Base-by-base conservation (phyloP, 1,140 invertebrate species). In the Drosophila nebulosa region DNA sequence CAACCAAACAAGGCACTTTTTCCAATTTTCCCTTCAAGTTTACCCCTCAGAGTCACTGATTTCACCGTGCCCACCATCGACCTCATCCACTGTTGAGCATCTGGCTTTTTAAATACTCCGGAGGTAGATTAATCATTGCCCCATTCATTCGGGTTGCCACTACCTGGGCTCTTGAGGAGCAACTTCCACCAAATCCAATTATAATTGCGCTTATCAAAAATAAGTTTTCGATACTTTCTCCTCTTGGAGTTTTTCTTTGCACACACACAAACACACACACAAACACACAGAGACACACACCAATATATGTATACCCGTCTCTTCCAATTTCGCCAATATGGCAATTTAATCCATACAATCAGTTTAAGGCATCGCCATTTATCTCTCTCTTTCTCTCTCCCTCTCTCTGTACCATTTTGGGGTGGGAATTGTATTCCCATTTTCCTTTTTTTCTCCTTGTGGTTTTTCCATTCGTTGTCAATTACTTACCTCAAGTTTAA, bases 181-280 rank as follows among this genome's bases (percentile, higher is more conserved):
- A 88, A 88, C 84, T 89, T 90, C 73, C 46, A 56, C 78, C 83
- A 90, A 90, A 90, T 90, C 88, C 88, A 90, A 90, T 90, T 90
- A 90, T 90, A 90, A 90, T 89, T 89, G 88, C 88, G 88, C 88
- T 90, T 90, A 90, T 90, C 88, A 90, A 90, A 90, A 90, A 90
- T 85, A 89, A 90, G 79, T 89, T 90, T 90, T 89, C 80, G 85
- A 89, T 89, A 79, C 86, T 90, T 75, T 46, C 67, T 78, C 52
- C 65, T 14, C 58, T 61, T 52, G 60, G 21, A 63, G 69, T 66
- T 35, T 58, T 66, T 71, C 26, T 12, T 39, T 59, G 21, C 55
- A 36, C 51, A 53, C 52, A 64, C 39, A 72, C 57, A 39, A 53
- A 64, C 61, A 39, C 66, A 51, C 24, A 39, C 32, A 22, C 58